Percentiles rank a stretch among this genome's conserved stretches.
These are phyloP conservation scores for Ciona savignyi DNA, from an alignment of 23 tunicate species.

Conservation along the genomic window DNA sequence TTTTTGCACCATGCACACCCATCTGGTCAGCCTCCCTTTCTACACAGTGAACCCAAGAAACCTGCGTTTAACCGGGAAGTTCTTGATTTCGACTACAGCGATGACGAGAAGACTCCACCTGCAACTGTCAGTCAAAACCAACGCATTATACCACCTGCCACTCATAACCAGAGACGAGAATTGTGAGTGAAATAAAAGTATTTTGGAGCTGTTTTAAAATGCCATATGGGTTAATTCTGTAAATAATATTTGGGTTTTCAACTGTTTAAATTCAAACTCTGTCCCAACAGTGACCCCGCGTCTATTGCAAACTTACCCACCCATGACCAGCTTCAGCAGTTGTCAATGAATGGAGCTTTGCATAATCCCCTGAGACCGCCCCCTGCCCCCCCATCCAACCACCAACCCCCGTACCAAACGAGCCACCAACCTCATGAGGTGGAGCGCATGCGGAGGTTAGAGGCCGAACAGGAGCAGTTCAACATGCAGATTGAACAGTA, in stretches of 20 bases:
- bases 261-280: too few species aligned
- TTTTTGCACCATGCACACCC: background rate
- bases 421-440: slow-evolving; percentile 4
- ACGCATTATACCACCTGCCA: background rate
- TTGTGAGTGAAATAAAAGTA: background rate
- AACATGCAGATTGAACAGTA: slow-evolving; percentile 77
- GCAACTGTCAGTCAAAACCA: background rate
- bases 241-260: too few species aligned
- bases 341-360: slow-evolving; percentile 16
- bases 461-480: slow-evolving; percentile 64
- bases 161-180: background rate
- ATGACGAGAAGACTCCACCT: slow-evolving; percentile 70
- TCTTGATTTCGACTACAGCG: slow-evolving; percentile 85
- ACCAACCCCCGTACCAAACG: background rate
- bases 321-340: slow-evolving; percentile 69
- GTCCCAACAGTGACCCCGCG: slow-evolving; percentile 42
- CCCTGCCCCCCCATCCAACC: background rate
- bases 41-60: slow-evolving; percentile 4
- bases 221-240: too few species aligned
- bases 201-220: background rate
- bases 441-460: slow-evolving; percentile 29
- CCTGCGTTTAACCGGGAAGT: slow-evolving; percentile 75
- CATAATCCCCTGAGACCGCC: background rate
- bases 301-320: slow-evolving; percentile 74
- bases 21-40: slow-evolving; percentile 1